Percentiles rank a stretch among this genome's conserved stretches.
Conservation (phyloP, 2,888 invertebrate species). For the Volucella inflata region DNA sequence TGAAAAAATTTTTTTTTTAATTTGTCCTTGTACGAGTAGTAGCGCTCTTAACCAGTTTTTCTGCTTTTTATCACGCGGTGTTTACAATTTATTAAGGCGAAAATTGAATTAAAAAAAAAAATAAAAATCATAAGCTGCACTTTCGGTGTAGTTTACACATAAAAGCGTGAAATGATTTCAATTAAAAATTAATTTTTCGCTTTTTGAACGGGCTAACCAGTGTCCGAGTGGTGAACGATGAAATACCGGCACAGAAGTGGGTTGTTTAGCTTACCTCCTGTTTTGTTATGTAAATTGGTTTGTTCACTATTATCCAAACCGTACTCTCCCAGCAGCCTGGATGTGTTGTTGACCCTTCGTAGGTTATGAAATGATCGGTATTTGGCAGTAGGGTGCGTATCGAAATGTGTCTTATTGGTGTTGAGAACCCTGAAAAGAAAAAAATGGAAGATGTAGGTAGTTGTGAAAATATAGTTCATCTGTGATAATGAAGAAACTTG, state of each 20-base stretch:
- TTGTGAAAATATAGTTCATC: background rate
- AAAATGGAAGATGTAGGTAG: conserved; percentile 67
- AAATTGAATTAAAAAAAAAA: background rate
- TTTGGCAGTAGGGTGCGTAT: conserved; percentile 94
- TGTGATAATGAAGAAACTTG: background rate
- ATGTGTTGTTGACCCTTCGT: conserved; percentile 98
- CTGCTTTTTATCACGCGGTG: background rate
- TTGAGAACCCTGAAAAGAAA: conserved; percentile 89
- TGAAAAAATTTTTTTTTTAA: conserved; percentile 1
- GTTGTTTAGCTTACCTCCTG: conserved; percentile 89
- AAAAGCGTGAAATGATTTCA: conserved; percentile 33
- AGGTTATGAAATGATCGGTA: conserved; percentile 97
- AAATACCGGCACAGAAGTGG: background rate
- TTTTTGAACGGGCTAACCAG: background rate
- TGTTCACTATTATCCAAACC: conserved; percentile 99
- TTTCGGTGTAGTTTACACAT: background rate
- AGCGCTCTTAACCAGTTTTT: background rate
- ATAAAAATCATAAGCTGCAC: background rate
- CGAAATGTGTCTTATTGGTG: conserved; percentile 93
- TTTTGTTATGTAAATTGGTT: conserved; percentile 97
- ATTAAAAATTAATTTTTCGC: conserved; percentile 36
- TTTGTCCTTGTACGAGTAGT: conserved; percentile 12
- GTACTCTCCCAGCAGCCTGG: conserved; percentile 99
- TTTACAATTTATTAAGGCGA: conserved; percentile 1
- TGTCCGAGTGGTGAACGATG: background rate